These are phyloP conservation scores for Drosophila quadrilineata DNA, from an alignment of 1,140 invertebrate species.

Conservation along the genomic window DNA sequence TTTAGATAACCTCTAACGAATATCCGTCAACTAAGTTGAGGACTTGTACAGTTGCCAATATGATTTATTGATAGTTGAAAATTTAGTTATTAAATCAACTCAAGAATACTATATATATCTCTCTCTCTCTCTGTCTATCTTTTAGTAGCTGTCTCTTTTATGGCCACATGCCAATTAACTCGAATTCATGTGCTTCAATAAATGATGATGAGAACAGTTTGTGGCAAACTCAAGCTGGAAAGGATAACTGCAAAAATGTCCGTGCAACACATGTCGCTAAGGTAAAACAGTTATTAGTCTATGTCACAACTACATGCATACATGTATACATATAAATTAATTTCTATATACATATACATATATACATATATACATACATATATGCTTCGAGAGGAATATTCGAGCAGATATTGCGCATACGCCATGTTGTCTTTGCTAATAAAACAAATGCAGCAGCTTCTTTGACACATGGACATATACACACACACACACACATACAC, in stretches of 20 bases:
- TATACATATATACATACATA: slow-evolving; percentile 3
- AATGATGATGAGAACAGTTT: slow-evolving; percentile 64
- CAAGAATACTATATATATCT: too few relatives aligned
- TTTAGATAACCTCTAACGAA: slow-evolving; percentile 68
- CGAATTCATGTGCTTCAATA: slow-evolving; percentile 78
- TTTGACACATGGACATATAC: too few relatives aligned
- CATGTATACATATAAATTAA: slow-evolving; percentile 12
- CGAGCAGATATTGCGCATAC: slow-evolving; percentile 51
- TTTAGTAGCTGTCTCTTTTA: slow-evolving; percentile 37
- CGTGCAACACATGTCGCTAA: slow-evolving; percentile 66
- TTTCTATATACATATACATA: slow-evolving; percentile 18
- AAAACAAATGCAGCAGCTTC: slow-evolving; percentile 67
- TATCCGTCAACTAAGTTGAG: too few relatives aligned
- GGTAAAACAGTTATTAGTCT: slow-evolving; percentile 79
- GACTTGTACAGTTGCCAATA: not conserved
- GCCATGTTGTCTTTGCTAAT: slow-evolving; percentile 45
- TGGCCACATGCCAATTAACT: slow-evolving; percentile 74
- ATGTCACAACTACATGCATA: too few relatives aligned
- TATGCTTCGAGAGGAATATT: slow-evolving; percentile 31
- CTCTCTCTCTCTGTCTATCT: too few relatives aligned
- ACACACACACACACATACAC: too few relatives aligned
- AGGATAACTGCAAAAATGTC: slow-evolving; percentile 55
- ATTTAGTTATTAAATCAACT: too few relatives aligned
- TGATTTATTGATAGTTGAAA: too few relatives aligned
- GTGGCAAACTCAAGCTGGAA: too few relatives aligned